Base-by-base conservation (phyloP, 1,140 invertebrate species). In the Phymastichus coffea region DNA sequence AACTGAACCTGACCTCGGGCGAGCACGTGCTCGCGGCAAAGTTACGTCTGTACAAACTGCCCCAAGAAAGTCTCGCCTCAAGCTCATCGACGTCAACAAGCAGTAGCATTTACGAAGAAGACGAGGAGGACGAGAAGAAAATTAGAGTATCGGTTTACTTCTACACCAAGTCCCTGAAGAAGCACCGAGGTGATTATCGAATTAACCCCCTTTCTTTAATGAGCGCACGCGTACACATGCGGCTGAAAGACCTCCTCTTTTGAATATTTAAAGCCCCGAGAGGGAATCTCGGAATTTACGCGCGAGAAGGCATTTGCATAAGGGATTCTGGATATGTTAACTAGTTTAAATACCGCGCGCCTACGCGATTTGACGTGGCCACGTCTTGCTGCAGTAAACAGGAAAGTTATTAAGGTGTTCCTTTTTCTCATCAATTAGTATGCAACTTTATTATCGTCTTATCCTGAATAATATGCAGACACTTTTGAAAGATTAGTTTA, bases 61-160 rank as follows among this genome's bases (percentile, higher is more conserved):
- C 81, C 3, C 75, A 80, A 61, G 74, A 80, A 35, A 78, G 72
- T 51, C 40, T 67, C 3, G 74, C 74, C 0, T 57, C 60, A 40
- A 56, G 63, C 14, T 7, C 12, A 33, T 7, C 12, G 6, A 26
- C 53, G 8, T 23, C 59, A 0, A 51, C 44, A 8, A 63, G 52
- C 4, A 66, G 56, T 3, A 67, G 63, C 37, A 63, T 55, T 19
- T 71, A 71, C 38, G 74, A 73, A 19, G 67, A 68, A 6, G 66
- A 66, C 6, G 77, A 78, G 4, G 72, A 72, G 14, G 82, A 84
- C 17, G 84, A 86, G 19, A 83, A 82, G 63, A 79, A 83, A 56
- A 80, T 86, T 28, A 75, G 84, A 55, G 81, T 87, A 60, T 85
- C 85, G 0, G 79, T 86, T 10, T 86, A 83, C 57, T 85, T 81